Conservation (phyloP, 2,113 vertebrate species). For the Pseudopipra pipra region DNA sequence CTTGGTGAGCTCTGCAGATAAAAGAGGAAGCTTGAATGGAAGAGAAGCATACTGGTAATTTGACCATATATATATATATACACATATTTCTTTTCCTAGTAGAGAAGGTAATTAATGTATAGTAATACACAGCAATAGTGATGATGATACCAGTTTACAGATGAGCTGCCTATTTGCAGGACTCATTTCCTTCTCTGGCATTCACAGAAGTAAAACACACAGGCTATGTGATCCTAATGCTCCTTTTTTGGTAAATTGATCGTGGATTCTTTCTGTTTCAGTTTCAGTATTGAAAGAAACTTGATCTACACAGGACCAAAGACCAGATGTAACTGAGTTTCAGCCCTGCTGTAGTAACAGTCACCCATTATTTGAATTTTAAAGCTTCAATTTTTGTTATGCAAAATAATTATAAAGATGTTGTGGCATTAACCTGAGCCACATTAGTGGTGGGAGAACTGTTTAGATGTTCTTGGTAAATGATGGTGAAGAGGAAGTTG, state of each 20-base stretch:
- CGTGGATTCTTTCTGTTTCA: background rate
- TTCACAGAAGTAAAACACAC: background rate
- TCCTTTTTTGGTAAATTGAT: slow-evolving; percentile 14
- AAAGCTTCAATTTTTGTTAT: background rate
- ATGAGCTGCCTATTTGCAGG: background rate
- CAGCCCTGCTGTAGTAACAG: background rate
- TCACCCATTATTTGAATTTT: background rate
- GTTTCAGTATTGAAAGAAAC: background rate
- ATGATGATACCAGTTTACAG: background rate
- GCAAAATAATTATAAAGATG: background rate
- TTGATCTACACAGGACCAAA: background rate
- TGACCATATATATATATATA: background rate
- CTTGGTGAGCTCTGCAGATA: background rate
- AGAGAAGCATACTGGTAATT: background rate
- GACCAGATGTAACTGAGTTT: background rate
- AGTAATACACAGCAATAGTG: background rate
- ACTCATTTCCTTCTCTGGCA: background rate
- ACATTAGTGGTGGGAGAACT: background rate
- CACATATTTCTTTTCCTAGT: background rate
- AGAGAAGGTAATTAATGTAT: background rate
- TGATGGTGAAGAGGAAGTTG: background rate
- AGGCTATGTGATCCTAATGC: background rate
- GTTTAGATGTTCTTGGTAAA: background rate
- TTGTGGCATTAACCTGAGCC: background rate
- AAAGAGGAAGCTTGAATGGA: background rate